Evolutionary conservation across 2,113 vertebrate species (phyloP).

Genomic region (Ondatra zibethicus): DNA sequence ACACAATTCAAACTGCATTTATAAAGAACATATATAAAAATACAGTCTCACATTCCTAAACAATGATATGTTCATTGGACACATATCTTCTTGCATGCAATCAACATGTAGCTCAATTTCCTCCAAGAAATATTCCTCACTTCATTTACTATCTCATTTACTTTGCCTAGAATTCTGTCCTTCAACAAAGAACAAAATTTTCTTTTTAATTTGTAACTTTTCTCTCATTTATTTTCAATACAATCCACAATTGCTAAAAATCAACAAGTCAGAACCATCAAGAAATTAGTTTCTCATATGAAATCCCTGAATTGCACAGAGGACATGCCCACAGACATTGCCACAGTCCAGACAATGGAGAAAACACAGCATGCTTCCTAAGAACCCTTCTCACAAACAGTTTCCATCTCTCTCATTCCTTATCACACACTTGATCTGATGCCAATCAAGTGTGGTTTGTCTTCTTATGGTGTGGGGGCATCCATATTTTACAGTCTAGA

Average conservation of each 20-base stretch:
- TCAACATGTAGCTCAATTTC: background rate
- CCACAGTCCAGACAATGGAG: too few relatives aligned
- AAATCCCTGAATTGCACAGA: background rate
- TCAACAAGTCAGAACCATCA: background rate
- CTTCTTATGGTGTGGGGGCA: accelerated
- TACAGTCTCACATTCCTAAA: background rate
- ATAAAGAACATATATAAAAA: background rate
- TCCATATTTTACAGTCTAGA: background rate
- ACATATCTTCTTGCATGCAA: background rate
- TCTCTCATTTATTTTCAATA: background rate
- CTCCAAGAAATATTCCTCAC: background rate
- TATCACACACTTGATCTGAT: background rate
- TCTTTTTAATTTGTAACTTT: background rate
- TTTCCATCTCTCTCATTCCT: too few relatives aligned
- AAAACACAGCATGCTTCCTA: background rate
- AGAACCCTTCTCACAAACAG: background rate
- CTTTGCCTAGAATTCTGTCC: background rate
- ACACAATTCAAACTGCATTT: background rate
- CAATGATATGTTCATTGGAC: background rate
- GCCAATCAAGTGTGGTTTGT: background rate
- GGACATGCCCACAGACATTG: background rate
- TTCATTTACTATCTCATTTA: background rate
- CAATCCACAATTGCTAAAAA: background rate
- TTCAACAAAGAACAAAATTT: background rate
- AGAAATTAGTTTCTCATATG: background rate